A percentile compares a stretch with the other conserved stretches of the same genome.
Evolutionary conservation across 2,113 vertebrate genomes (phyloP).

Genomic region (Naja naja): DNA sequence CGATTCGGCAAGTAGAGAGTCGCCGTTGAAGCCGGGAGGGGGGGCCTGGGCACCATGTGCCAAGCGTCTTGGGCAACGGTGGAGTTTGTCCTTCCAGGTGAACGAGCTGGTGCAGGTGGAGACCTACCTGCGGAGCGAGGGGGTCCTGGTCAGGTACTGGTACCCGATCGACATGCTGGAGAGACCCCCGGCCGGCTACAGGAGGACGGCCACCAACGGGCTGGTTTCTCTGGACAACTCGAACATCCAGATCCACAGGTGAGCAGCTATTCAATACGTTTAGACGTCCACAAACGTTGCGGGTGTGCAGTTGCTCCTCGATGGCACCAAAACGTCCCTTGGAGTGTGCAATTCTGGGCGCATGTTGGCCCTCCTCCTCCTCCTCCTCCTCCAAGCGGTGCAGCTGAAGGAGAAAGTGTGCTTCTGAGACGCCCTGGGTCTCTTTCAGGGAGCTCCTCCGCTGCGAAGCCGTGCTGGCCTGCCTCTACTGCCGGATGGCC

Average conservation of each 20-base stretch:
- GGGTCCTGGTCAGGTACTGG: slow-evolving; percentile 95
- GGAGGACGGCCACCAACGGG: slow-evolving; percentile 92
- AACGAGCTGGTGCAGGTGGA: slow-evolving; percentile 97
- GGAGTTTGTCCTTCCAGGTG: slow-evolving; percentile 70
- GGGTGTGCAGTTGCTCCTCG: background rate
- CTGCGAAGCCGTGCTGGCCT: slow-evolving; percentile 88
- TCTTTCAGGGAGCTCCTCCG: slow-evolving; percentile 85
- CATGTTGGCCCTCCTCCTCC: too few relatives aligned
- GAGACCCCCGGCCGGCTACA: slow-evolving; percentile 89
- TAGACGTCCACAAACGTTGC: background rate
- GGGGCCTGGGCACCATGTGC: background rate
- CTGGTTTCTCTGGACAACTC: slow-evolving; percentile 92
- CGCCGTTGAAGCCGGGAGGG: rapidly evolving
- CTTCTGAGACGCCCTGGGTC: too few relatives aligned
- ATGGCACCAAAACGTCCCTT: background rate
- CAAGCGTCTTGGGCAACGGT: background rate
- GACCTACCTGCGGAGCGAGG: slow-evolving; percentile 93
- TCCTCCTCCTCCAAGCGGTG: too few relatives aligned
- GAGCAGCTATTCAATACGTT: background rate
- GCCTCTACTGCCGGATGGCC: slow-evolving; percentile 93
- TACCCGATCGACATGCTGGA: slow-evolving; percentile 98
- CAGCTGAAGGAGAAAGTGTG: too few relatives aligned
- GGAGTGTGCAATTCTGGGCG: background rate
- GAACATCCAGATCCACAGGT: slow-evolving; percentile 98
- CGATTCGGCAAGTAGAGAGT: slow-evolving; percentile 82